These are phyloP conservation scores for Drosophila lutescens DNA, from an alignment of 2,888 invertebrate species.

Conservation along the genomic window DNA sequence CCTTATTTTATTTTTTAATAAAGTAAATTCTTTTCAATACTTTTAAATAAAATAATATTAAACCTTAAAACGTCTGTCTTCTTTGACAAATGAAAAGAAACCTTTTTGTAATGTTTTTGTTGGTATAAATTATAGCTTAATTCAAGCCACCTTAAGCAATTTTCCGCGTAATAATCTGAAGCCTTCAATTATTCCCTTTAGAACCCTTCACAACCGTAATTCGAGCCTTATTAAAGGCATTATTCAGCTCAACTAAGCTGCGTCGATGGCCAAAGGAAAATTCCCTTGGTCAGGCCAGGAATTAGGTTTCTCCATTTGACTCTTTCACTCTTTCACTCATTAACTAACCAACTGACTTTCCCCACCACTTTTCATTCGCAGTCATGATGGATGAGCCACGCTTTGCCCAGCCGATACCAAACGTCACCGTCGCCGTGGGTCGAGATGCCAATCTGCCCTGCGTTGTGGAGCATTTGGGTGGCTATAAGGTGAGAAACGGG, in stretches of 20 bases:
- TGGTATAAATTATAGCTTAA: not conserved
- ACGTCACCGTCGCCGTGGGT: slow-evolving; percentile 95
- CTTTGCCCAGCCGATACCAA: slow-evolving; percentile 95
- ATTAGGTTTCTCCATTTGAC: slow-evolving; percentile 3
- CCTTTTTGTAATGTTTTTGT: no score
- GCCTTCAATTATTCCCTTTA: not conserved
- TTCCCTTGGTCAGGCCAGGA: not conserved
- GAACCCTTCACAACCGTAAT: not conserved
- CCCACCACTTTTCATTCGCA: slow-evolving; percentile 84
- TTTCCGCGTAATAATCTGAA: not conserved
- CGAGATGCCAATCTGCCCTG: slow-evolving; percentile 95
- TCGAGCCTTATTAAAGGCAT: slow-evolving; percentile 1
- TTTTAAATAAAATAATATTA: no score
- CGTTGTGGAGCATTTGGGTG: slow-evolving; percentile 94
- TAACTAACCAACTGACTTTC: slow-evolving; percentile 69
- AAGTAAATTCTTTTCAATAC: no score
- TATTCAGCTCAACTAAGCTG: not conserved
- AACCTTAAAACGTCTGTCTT: no score
- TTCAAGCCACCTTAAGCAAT: not conserved
- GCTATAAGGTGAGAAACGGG: slow-evolving; percentile 89
- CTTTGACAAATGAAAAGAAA: not conserved
- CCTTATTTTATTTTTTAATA: no score
- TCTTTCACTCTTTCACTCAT: slow-evolving; percentile 42
- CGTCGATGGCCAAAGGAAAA: not conserved
- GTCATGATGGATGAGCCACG: slow-evolving; percentile 94